Evolutionary conservation across 2,113 vertebrate species (phyloP).

Genomic region (Hippocampus abdominalis): DNA sequence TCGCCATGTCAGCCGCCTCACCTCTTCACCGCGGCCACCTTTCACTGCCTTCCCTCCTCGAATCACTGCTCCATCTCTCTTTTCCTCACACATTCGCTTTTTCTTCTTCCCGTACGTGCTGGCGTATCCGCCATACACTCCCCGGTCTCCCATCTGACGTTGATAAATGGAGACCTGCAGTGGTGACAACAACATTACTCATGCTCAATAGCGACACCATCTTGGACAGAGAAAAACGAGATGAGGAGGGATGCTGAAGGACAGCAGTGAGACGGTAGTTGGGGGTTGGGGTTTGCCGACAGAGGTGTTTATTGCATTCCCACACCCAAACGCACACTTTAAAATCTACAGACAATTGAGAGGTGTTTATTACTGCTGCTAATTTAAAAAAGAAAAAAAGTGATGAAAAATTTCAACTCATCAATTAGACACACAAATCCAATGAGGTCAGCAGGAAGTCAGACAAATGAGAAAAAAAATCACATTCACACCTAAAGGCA

Average conservation of each 20-base stretch:
- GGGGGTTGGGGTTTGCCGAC: slow-evolving; percentile 25
- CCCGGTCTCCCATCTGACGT: slow-evolving; percentile 51
- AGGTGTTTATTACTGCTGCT: slow-evolving; percentile 44
- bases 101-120: slow-evolving; percentile 47
- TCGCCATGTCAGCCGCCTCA: slow-evolving; percentile 27
- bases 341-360: not conserved
- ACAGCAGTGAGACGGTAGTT: slow-evolving; percentile 37
- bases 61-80: slow-evolving; percentile 24
- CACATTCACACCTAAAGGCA: too few species aligned
- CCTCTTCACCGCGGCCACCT: not conserved
- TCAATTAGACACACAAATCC: too few species aligned
- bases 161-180: slow-evolving; percentile 67
- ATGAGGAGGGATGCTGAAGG: slow-evolving; percentile 52
- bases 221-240: slow-evolving; percentile 53
- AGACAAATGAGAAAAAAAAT: too few species aligned
- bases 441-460: too few species aligned
- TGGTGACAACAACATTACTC: slow-evolving; percentile 74
- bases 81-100: slow-evolving; percentile 17
- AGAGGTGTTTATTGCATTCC: slow-evolving; percentile 26
- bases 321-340: slow-evolving; percentile 17
- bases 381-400: too few species aligned
- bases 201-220: slow-evolving; percentile 65
- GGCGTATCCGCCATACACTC: slow-evolving; percentile 32
- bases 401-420: slow-evolving; percentile 21
- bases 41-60: slow-evolving; percentile 15